phyloP scores from a whole-genome alignment of 2,888 invertebrate genomes.

The Parnassius orleans region DNA sequence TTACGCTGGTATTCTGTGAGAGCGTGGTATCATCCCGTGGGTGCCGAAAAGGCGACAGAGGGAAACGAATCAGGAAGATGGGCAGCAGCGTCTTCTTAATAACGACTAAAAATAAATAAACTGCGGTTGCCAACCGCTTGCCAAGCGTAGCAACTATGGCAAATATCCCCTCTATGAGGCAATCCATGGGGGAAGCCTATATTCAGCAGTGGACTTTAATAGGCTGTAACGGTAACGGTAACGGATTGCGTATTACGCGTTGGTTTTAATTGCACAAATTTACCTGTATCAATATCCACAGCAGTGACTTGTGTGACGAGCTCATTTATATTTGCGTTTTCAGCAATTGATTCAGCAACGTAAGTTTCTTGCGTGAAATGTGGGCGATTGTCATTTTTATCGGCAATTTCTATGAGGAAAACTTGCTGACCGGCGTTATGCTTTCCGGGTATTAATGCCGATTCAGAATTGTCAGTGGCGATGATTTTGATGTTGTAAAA shows the following conservation, averaged over 20 bases:
- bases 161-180: no score
- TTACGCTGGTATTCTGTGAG: no score
- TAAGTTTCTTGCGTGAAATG: conserved; percentile 90
- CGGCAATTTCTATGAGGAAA: conserved; percentile 94
- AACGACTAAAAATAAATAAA: no score
- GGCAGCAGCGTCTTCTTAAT: no score
- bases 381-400: conserved; percentile 97
- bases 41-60: no score
- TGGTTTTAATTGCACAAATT: conserved; percentile 17
- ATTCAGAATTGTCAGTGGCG: conserved; percentile 94
- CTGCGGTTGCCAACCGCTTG: no score
- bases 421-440: conserved; percentile 90
- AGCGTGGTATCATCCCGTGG: no score
- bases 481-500: conserved; percentile 94
- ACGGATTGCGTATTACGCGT: neutral
- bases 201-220: no score
- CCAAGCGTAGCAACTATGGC: no score
- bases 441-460: conserved; percentile 83
- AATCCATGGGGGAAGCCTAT: no score
- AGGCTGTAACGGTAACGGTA: no score
- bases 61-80: no score
- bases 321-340: conserved; percentile 91
- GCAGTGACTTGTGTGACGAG: conserved; percentile 94
- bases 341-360: conserved; percentile 87
- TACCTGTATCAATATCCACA: conserved; percentile 90